Evolutionary conservation across 2,113 vertebrate genomes (phyloP).

Genomic region (Pyrgilauda ruficollis): DNA sequence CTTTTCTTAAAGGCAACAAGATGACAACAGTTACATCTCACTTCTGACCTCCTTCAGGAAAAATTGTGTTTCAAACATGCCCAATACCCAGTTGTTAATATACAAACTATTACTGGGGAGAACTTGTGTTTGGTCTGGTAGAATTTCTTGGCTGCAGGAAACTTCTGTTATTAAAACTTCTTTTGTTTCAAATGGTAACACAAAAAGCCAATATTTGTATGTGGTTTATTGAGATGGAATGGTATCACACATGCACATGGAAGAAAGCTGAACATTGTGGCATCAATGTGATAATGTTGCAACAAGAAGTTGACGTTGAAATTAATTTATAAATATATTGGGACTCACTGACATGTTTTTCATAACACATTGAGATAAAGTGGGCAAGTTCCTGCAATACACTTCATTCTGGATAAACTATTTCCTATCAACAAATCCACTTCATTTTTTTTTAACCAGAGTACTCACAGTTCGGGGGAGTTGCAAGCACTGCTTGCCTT

Average conservation of each 20-base stretch:
- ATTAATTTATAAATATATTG: neutral
- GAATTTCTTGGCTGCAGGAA: neutral
- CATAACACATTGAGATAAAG: neutral
- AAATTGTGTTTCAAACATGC: neutral
- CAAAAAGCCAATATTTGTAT: neutral
- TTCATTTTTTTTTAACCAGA: neutral
- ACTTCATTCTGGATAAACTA: neutral
- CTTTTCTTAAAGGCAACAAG: neutral
- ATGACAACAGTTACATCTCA: neutral
- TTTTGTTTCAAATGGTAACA: neutral
- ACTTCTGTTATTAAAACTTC: neutral
- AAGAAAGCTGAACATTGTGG: neutral
- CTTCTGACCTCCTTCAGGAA: neutral
- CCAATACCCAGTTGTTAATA: neutral
- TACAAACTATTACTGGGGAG: neutral
- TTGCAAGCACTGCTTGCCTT: neutral
- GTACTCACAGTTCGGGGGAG: rapidly evolving
- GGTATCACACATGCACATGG: neutral
- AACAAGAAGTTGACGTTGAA: neutral
- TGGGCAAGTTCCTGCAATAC: neutral
- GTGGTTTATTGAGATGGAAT: neutral
- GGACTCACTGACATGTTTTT: neutral
- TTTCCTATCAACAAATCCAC: neutral
- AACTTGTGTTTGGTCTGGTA: neutral
- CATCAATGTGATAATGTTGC: neutral